Evolutionary conservation across 2,888 invertebrate species (phyloP), one percentile per base, ranked within the genome.

Genomic region (Drosophila nigritarsus): DNA sequence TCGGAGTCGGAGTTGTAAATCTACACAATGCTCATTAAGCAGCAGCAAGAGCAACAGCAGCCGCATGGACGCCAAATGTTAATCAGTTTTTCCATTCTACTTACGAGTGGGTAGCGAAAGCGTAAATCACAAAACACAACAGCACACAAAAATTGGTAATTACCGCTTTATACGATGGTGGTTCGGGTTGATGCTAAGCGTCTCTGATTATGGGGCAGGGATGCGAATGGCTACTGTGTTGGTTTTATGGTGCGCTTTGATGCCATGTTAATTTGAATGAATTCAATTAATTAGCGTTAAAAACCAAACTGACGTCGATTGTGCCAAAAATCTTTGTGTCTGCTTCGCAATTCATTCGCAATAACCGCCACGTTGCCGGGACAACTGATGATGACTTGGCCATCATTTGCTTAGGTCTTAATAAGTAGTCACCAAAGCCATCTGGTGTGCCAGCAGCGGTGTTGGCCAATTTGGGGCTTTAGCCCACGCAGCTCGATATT

Each of bases 221-320:
- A 42, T 15, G 58, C 24, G 53, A 36, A 48, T 29, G 69, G 53
- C 55, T 24, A 38, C 49, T 49, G 32, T 51, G 58, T 56, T 29
- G 27, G 40, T 61, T 55, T 24, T 45, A 5, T 66, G 24, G 24
- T 24, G 40, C 48, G 55, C 65, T 69, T 66, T 76, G 73, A 76
- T 70, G 73, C 75, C 68, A 77, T 78, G 86, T 80, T 87, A 89
- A 90, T 90, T 90, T 87, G 83, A 90, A 83, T 87, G 86, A 91
- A 90, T 91, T 90, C 83, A 91, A 91, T 90, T 90, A 91, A 91
- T 91, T 86, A 91, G 86, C 83, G 82, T 56, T 86, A 68, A 83
- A 80, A 83, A 80, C 76, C 83, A 91, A 87, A 89, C 82, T 79
- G 85, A 85, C 90, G 82, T 80, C 89, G 86, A 86, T 78, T 61